Evolutionary conservation across 1,140 invertebrate species (phyloP).

Genomic region (Bursaphelenchus mucronatus): DNA sequence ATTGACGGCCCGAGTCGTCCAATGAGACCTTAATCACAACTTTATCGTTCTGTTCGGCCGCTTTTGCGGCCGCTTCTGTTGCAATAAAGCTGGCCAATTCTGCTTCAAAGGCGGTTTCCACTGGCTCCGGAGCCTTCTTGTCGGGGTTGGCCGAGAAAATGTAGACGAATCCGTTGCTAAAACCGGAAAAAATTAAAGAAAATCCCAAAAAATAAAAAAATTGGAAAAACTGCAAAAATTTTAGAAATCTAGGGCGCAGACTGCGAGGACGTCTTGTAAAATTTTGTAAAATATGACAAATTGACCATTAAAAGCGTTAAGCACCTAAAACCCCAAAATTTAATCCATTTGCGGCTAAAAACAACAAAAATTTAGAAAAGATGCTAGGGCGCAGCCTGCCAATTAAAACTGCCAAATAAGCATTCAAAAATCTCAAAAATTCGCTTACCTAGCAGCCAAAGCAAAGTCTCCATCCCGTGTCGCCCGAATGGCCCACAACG

Average conservation of each 20-base stretch:
- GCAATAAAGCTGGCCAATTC: constrained; percentile 13
- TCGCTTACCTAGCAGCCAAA: constrained; percentile 68
- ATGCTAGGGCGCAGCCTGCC: neutral
- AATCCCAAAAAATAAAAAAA: neutral
- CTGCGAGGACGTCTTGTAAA: neutral
- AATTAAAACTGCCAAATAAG: neutral
- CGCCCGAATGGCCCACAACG: constrained; percentile 79
- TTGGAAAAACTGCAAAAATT: neutral
- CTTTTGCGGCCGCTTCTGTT: constrained; percentile 34
- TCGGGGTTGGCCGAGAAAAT: constrained; percentile 74
- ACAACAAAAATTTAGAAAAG: neutral
- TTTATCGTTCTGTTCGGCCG: constrained; percentile 66
- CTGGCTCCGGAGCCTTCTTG: constrained; percentile 68
- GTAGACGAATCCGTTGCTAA: constrained; percentile 76
- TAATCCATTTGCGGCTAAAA: neutral
- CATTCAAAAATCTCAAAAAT: neutral
- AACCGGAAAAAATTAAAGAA: constrained; percentile 8
- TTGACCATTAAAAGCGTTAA: neutral
- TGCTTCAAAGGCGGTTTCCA: constrained; percentile 65
- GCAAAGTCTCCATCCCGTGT: constrained; percentile 81
- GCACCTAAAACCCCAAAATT: neutral
- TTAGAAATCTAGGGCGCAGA: neutral
- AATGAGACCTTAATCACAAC: constrained; percentile 76
- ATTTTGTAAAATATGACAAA: neutral
- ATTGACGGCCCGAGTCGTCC: constrained; percentile 75